Evolutionary conservation across 1,140 invertebrate species (phyloP), one percentile per base, ranked within the genome.

Genomic region (Pogonomyrmex californicus): DNA sequence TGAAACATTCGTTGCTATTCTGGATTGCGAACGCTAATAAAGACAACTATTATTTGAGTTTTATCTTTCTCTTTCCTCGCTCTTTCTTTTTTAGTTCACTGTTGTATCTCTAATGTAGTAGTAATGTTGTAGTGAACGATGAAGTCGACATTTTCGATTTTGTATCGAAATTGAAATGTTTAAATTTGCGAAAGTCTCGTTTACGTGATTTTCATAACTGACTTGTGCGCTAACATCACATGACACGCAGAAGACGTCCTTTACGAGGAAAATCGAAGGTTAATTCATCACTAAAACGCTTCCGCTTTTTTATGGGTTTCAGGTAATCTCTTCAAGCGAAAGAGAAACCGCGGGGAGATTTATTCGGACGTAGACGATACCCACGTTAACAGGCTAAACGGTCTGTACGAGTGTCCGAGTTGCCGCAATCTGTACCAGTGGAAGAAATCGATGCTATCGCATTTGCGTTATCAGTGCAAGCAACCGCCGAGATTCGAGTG

Each of bases 401-500:
- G 66, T 49, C 81, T 85, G 77, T 92, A 79, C 86, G 77, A 90
- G 62, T 97, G 97, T 92, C 95, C 96, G 47, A 95, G 96, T 85
- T 97, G 96, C 91, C 92, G 92, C 6, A 95, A 95, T 51, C 92
- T 95, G 47, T 96, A 96, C 88, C 94, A 95, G 17, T 94, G 96
- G 90, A 96, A 96, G 91, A 96, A 96, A 76, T 96, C 96, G 78
- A 94, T 96, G 91, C 93, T 95, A 7, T 92, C 95, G n/a, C 96
- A 96, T 90, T 85, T 96, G 86, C 92, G 93, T 30, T 94, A 94
- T 89, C 95, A 96, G 82, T 96, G 96, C 86, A 96, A 95, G 14
- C 94, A 96, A 36, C 95, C 95, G 47, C 96, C 96, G 12, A 92
- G 95, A 62, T 96, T 96, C 88, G 93, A 95, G 63, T 96, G 96